Conservation (phyloP, 2,113 vertebrate genomes). For the Pelvicachromis taeniatus region DNA sequence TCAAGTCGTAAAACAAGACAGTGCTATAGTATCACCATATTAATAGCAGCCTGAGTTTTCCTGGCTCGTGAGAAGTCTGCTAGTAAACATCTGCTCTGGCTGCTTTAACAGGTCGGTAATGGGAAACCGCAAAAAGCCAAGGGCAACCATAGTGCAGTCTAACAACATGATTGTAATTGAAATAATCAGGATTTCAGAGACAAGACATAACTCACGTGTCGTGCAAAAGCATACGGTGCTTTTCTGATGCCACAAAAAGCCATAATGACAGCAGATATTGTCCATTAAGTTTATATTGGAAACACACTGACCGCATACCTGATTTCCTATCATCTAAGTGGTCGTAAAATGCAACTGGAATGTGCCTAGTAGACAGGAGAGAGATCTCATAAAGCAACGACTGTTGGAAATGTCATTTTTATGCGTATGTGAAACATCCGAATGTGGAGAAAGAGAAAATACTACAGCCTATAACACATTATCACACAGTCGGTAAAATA, state of each 20-base stretch:
- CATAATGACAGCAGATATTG: constrained; percentile 6
- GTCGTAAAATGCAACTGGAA: constrained; percentile 8
- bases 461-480: background rate
- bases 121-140: constrained; percentile 23
- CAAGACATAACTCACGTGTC: background rate
- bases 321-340: constrained; percentile 25
- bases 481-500: background rate
- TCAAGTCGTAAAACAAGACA: constrained; percentile 51
- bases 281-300: constrained; percentile 17
- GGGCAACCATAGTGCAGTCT: constrained; percentile 22
- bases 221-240: background rate
- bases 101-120: constrained; percentile 24
- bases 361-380: background rate
- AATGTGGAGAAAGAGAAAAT: background rate
- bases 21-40: background rate
- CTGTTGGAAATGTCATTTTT: background rate
- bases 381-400: background rate
- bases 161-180: constrained; percentile 24
- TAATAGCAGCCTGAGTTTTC: constrained; percentile 27
- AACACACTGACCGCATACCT: background rate
- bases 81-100: constrained; percentile 47
- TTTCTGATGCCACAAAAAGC: background rate
- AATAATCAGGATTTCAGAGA: constrained; percentile 32
- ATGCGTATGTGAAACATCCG: background rate
- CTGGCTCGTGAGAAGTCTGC: constrained; percentile 1